Conservation (phyloP, 2,888 invertebrate species). For the Pocota personata region DNA sequence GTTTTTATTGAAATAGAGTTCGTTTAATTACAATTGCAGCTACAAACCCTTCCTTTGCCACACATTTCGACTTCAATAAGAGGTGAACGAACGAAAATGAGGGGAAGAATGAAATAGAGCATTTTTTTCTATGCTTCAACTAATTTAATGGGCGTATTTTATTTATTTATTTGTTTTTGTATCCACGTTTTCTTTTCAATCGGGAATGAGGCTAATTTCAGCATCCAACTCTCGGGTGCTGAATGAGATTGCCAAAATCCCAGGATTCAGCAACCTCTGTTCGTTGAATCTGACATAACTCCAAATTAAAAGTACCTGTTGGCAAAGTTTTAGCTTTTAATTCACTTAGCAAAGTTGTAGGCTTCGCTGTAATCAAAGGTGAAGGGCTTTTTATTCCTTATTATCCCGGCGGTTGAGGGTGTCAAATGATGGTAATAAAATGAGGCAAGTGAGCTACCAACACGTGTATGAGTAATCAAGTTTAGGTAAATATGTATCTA, state of each 20-base stretch:
- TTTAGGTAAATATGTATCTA: too few relatives aligned
- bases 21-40: constrained; percentile 59
- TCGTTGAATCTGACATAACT: neutral
- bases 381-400: constrained; percentile 27
- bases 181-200: constrained; percentile 9
- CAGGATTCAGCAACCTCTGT: neutral
- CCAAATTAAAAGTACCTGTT: constrained; percentile 8
- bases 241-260: constrained; percentile 17
- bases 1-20: constrained; percentile 42
- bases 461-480: neutral
- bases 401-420: constrained; percentile 5
- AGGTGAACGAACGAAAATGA: constrained; percentile 39
- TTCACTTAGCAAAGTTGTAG: constrained; percentile 19
- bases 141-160: neutral
- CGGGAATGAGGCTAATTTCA: neutral
- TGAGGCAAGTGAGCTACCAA: neutral
- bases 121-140: neutral
- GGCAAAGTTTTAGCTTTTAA: constrained; percentile 23
- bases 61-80: constrained; percentile 40
- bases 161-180: neutral
- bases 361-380: constrained; percentile 23
- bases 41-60: constrained; percentile 2
- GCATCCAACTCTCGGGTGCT: neutral
- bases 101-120: neutral
- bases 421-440: constrained; percentile 7